Evolutionary conservation across 2,888 invertebrate species (phyloP).

Genomic region (Amphipoea oculea): DNA sequence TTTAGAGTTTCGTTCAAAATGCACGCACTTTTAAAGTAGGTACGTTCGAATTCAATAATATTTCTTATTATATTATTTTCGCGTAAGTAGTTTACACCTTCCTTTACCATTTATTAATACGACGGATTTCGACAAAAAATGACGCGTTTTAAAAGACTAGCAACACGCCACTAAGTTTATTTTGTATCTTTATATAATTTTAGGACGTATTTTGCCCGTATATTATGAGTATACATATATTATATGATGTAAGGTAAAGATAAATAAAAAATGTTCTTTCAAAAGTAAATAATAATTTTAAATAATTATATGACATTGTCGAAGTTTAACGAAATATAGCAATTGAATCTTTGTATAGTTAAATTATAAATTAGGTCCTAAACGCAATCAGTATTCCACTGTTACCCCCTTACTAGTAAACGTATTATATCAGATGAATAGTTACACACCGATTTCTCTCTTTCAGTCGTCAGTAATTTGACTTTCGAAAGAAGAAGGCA

Average conservation of each 20-base stretch:
- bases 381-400: constrained; percentile 65
- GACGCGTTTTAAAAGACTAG: constrained; percentile 79
- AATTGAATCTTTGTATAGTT: constrained; percentile 59
- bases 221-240: constrained; percentile 68
- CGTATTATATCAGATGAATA: no score
- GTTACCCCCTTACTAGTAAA: constrained; percentile 19
- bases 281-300: constrained; percentile 75
- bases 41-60: constrained; percentile 35
- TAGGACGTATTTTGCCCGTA: constrained; percentile 77
- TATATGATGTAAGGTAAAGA: constrained; percentile 58
- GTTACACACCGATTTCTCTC: no score
- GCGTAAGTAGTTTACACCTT: constrained; percentile 53
- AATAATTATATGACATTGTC: constrained; percentile 77
- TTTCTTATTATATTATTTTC: constrained; percentile 25
- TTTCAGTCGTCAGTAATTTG: no score
- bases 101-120: constrained; percentile 55
- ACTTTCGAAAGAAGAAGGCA: no score
- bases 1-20: constrained; percentile 30
- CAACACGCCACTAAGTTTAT: constrained; percentile 67
- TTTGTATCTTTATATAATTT: constrained; percentile 63
- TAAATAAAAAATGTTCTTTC: constrained; percentile 64
- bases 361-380: constrained; percentile 64
- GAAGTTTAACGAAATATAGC: constrained; percentile 70
- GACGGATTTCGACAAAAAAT: constrained; percentile 69
- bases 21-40: constrained; percentile 36